Percentiles rank a stretch among this genome's conserved stretches.
phyloP scores from a whole-genome alignment of 2,113 vertebrate species.

The Hipposideros armiger region DNA sequence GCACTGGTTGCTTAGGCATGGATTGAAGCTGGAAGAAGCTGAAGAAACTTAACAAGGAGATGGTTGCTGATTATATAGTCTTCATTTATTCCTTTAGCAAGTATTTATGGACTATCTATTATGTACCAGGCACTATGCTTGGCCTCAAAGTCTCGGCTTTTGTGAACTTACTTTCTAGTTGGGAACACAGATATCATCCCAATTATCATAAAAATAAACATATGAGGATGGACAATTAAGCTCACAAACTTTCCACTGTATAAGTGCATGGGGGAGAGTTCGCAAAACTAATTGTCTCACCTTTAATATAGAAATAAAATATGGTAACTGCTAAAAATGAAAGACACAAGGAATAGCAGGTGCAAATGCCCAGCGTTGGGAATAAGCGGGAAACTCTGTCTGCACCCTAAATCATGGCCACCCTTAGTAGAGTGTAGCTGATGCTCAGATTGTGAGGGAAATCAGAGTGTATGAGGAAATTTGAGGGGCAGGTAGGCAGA shows the following conservation, averaged over 20 bases:
- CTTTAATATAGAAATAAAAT: neutral
- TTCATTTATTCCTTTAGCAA: constrained; percentile 33
- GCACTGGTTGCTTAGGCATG: neutral
- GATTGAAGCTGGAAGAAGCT: constrained; percentile 15
- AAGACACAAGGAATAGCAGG: neutral
- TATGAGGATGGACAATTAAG: neutral
- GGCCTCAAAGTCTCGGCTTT: neutral
- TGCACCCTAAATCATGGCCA: neutral
- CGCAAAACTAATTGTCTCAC: too few species aligned
- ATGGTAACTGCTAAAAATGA: constrained; percentile 8
- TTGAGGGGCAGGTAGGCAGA: neutral
- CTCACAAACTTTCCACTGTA: too few species aligned
- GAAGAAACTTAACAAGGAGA: neutral
- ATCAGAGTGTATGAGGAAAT: neutral
- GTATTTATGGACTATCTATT: neutral
- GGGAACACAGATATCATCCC: neutral
- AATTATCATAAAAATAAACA: constrained; percentile 36
- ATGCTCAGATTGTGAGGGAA: neutral
- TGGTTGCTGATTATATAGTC: neutral
- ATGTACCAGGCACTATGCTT: neutral
- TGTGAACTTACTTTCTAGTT: neutral
- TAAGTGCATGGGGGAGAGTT: too few species aligned
- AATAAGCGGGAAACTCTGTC: neutral
- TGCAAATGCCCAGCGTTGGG: neutral
- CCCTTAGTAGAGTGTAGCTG: neutral